These are phyloP conservation scores for Tetragnatha versicolor DNA, from an alignment of 1,140 invertebrate species.

Conservation along the genomic window DNA sequence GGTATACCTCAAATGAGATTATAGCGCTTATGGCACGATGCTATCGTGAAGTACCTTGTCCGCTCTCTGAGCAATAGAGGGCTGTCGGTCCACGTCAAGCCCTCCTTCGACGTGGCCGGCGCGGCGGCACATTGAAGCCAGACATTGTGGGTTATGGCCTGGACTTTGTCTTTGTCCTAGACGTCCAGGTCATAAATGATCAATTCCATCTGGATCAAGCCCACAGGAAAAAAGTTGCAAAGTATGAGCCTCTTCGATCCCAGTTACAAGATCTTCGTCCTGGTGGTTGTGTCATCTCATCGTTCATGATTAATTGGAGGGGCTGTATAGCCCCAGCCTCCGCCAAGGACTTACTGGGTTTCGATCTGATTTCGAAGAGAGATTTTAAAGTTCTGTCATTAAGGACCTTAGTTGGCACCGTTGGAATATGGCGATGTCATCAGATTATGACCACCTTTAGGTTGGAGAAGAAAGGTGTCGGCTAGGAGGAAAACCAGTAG, in stretches of 20 bases:
- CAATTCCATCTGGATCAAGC: background rate
- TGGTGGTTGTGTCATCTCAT: background rate
- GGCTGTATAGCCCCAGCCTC: too few species aligned
- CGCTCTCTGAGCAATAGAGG: background rate
- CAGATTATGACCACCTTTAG: too few species aligned
- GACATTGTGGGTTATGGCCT: background rate
- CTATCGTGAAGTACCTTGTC: background rate
- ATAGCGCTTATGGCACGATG: too few species aligned
- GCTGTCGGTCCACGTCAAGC: background rate
- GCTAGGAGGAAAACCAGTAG: too few species aligned
- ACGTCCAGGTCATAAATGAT: background rate
- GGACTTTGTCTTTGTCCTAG: background rate
- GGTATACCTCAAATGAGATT: too few species aligned
- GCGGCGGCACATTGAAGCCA: background rate
- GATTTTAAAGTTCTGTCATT: too few species aligned
- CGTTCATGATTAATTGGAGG: background rate
- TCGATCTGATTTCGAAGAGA: too few species aligned
- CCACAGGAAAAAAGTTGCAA: background rate
- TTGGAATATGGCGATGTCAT: too few species aligned
- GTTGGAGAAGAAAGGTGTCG: background rate
- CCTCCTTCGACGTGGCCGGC: background rate
- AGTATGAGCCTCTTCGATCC: background rate
- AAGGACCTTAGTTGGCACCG: too few species aligned
- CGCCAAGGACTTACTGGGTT: too few species aligned
- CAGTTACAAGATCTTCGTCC: background rate